Percentiles rank a stretch among this genome's conserved stretches.
Conservation (phyloP, 2,797 vertebrate species). For the Morus bassanus region DNA sequence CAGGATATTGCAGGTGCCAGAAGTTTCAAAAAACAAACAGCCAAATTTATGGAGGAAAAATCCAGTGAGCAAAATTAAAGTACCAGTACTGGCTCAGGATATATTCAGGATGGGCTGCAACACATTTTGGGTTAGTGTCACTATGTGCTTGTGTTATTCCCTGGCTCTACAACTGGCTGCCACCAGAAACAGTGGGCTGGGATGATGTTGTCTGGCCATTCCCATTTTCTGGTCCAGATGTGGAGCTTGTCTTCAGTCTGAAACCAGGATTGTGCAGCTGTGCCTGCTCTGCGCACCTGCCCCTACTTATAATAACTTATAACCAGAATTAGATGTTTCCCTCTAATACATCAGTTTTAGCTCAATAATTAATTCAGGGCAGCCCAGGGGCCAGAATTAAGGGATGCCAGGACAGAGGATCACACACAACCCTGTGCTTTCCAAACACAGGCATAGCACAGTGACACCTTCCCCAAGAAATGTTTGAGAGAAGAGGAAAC, state of each 20-base stretch:
- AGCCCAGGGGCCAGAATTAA: not conserved
- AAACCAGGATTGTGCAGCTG: not conserved
- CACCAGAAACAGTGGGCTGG: not conserved
- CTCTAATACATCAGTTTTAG: not conserved
- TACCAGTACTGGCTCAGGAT: not conserved
- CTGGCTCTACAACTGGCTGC: not conserved
- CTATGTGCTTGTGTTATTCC: not conserved
- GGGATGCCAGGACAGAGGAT: not conserved
- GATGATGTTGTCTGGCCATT: not conserved
- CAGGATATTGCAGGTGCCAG: not conserved
- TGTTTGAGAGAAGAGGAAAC: not conserved
- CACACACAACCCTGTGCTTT: accelerated
- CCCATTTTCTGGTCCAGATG: not conserved
- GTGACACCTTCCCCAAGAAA: not conserved
- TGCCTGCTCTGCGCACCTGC: not conserved
- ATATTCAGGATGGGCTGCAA: not conserved
- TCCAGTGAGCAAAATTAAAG: not conserved
- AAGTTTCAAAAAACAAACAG: not conserved
- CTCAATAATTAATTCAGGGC: not conserved
- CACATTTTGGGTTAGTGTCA: not conserved
- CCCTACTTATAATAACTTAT: not conserved
- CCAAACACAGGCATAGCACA: not conserved
- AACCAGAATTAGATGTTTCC: not conserved
- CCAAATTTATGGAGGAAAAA: not conserved
- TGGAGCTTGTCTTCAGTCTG: not conserved